Conservation (phyloP, 2,113 vertebrate genomes). For the Platysteira castanea region DNA sequence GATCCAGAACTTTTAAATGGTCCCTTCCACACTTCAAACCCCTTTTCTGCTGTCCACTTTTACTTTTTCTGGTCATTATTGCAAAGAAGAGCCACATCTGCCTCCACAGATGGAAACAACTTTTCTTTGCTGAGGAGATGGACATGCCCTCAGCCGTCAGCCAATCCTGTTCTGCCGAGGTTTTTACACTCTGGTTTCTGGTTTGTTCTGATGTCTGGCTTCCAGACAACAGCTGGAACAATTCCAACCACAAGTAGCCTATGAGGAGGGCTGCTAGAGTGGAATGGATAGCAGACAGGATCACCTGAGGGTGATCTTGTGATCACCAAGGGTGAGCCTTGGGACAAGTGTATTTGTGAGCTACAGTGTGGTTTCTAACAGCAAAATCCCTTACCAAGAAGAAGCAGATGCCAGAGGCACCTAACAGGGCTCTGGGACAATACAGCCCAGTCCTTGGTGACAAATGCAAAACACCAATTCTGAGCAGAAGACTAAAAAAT, state of each 20-base stretch:
- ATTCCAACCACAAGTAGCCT: not conserved
- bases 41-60: not conserved
- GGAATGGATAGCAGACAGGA: not conserved
- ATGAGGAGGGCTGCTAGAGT: rapidly evolving
- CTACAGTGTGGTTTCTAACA: not conserved
- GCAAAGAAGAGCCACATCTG: not conserved
- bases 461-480: not conserved
- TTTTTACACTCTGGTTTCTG: not conserved
- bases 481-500: not conserved
- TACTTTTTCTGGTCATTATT: not conserved
- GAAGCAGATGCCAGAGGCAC: not conserved
- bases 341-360: not conserved
- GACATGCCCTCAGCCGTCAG: rapidly evolving
- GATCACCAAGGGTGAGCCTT: too few relatives aligned
- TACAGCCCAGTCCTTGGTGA: not conserved
- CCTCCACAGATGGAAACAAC: not conserved
- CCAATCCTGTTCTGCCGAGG: not conserved
- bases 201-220: not conserved
- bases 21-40: rapidly evolving
- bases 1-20: not conserved
- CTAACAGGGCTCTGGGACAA: not conserved
- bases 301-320: not conserved
- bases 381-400: not conserved
- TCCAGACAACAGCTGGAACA: not conserved
- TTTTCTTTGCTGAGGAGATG: not conserved